Evolutionary conservation across 2,888 invertebrate species (phyloP), one percentile per base, ranked within the genome.

Genomic region (Dusona sp.): DNA sequence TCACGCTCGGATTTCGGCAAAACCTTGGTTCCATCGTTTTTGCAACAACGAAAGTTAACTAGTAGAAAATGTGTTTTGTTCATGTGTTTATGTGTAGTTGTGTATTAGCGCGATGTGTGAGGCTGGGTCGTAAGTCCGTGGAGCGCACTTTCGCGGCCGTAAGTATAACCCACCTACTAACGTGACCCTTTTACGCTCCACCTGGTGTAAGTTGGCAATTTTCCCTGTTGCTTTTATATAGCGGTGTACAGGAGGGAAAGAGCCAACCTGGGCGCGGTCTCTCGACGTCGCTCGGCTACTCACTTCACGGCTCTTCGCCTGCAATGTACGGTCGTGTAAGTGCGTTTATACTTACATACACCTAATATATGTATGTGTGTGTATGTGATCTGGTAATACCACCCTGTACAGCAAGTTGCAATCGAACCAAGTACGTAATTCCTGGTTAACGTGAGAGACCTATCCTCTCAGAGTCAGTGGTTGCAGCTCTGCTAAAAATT

Each of bases 361-460:
- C 61, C 4, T 16, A 16, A 29, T 16, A 61, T 16, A 61, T 29
- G 16, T 7, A 61, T 45, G 42, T 75, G 54, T 54, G 33, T 67
- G 29, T 48, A 25, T 67, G 38, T 57, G 61, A 13, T 45, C 64
- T 38, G 54, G 48, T 51, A 74, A 68, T 68, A 83, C 51, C 73
- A 29, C 45, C 22, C 64, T 73, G 65, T 70, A 64, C 68, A 74
- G 68, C 68, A 68, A 78, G 81, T 65, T 80, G 73, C 86, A 84
- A 85, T 84, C 86, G 87, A 86, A 84, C 81, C 64, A 79, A 85
- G 72, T 79, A 86, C 87, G 88, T 81, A 88, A 89, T 87, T 90
- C 75, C 84, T 83, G 78, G 88, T 84, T 86, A 84, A 88, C 77
- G 78, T 54, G 72, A 79, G 70, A 68, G 48, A 42, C 38, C 83